Base-by-base conservation (phyloP, 2,888 invertebrate species). In the Coenonympha arcania region DNA sequence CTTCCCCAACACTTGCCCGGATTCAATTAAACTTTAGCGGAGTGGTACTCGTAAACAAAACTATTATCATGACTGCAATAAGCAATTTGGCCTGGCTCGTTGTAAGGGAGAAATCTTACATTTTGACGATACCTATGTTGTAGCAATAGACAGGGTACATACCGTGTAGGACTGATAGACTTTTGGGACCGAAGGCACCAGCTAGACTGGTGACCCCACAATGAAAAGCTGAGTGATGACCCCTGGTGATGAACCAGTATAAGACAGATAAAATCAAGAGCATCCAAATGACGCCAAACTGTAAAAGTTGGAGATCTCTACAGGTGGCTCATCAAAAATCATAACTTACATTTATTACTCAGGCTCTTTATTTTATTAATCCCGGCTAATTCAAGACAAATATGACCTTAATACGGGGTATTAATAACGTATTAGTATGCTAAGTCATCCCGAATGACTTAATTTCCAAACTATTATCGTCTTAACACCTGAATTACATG, bases 21-120 rank as follows among this genome's bases (percentile, higher is more conserved):
- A 77, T 82, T 82, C 82, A 84, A 84, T 84, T 84, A 81, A 84
- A 84, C 81, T 83, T 84, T 78, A 79, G 79, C 79, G 75, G 78
- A 82, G 65, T 69, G 70, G 65, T 69, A 71, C 76, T 76, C 74
- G 83, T 81, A 83, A 83, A 83, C 83, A 83, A 55, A 50, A 55
- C 55, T 55, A 55, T 52, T 54, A 48, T 54, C 39, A 43, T 19
- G 48, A 69, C 63, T 4, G 9, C 15, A 15, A 22, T 22, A 9
- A 39, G 39, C 39, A 16, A 22, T 39, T 6, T 5, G 39, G 39
- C 4, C 9, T 39, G 8, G 13, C 9, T 15, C 3, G 4, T 15
- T 39, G 4, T 15, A 11, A 22, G 22, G 39, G 15, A 39, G 39
- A 8, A n/a, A n/a, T n/a, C n/a, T n/a, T n/a, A n/a, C n/a, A n/a